These are phyloP conservation scores for Gambusia holbrooki DNA, from an alignment of 2,113 vertebrate species.

Conservation along the genomic window DNA sequence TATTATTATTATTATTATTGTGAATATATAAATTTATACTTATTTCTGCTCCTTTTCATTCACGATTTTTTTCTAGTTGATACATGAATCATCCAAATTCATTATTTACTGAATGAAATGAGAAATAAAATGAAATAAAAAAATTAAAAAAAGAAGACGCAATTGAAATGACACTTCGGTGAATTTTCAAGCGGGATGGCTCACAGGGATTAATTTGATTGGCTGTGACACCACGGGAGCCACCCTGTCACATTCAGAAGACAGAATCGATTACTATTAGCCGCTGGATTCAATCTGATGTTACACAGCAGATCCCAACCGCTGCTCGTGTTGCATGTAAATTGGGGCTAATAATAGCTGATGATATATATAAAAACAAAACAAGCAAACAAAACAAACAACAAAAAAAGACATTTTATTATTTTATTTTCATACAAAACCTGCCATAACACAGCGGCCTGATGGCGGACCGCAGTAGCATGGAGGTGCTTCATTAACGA, in stretches of 20 bases:
- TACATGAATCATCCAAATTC: too few relatives aligned
- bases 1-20: too few relatives aligned
- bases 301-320: constrained; percentile 18
- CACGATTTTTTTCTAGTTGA: too few relatives aligned
- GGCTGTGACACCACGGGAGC: background rate
- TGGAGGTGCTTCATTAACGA: constrained; percentile 26
- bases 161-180: too few relatives aligned
- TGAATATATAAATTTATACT: too few relatives aligned
- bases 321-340: background rate
- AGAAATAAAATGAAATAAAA: too few relatives aligned
- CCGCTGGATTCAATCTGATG: constrained; percentile 24
- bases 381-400: too few relatives aligned
- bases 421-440: constrained; percentile 32
- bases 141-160: background rate
- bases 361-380: background rate
- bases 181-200: background rate
- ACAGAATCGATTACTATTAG: constrained; percentile 29
- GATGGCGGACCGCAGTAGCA: constrained; percentile 1
- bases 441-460: constrained; percentile 27
- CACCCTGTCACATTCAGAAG: constrained; percentile 38
- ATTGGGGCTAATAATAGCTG: constrained; percentile 43
- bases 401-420: constrained; percentile 19
- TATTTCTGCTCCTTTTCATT: too few relatives aligned
- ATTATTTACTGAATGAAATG: too few relatives aligned
- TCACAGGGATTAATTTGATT: background rate